Evolutionary conservation across 64 coral and sea anemone genomes (phyloP).

Genomic region (Pocillopora damicornis): DNA sequence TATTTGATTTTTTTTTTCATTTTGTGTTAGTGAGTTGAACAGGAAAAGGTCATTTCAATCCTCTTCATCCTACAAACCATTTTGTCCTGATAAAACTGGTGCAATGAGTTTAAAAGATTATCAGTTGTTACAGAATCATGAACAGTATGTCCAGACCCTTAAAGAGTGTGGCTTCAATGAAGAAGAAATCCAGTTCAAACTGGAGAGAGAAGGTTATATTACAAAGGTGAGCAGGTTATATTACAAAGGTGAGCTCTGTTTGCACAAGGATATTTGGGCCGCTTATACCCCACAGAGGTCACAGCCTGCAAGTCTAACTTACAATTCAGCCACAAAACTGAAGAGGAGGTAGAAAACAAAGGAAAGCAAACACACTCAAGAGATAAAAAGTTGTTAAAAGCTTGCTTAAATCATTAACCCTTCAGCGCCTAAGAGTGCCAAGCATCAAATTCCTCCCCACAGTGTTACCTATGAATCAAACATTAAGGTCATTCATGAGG

Average conservation of each 20-base stretch:
- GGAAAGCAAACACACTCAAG: too few relatives aligned
- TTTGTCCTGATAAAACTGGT: slow-evolving; percentile 57
- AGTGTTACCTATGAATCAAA: too few relatives aligned
- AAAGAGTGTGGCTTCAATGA: slow-evolving; percentile 66
- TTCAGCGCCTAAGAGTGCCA: too few relatives aligned
- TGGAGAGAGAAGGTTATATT: slow-evolving; percentile 65
- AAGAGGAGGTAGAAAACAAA: too few relatives aligned
- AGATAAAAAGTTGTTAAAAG: too few relatives aligned
- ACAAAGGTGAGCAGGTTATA: slow-evolving; percentile 49
- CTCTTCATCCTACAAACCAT: slow-evolving; percentile 59
- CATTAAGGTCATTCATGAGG: too few relatives aligned
- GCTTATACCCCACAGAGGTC: too few relatives aligned
- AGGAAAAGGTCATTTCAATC: slow-evolving; percentile 77
- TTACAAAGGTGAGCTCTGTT: neutral
- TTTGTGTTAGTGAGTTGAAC: slow-evolving; percentile 54
- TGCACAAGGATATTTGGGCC: too few relatives aligned
- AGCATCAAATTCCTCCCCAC: too few relatives aligned
- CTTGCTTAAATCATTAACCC: too few relatives aligned
- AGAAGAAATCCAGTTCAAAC: slow-evolving; percentile 95
- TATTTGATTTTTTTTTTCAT: neutral
- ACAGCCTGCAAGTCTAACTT: too few relatives aligned
- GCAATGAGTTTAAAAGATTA: slow-evolving; percentile 71
- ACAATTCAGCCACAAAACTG: too few relatives aligned
- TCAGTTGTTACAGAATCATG: slow-evolving; percentile 55
- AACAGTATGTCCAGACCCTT: slow-evolving; percentile 61